Evolutionary conservation across 2,888 invertebrate genomes (phyloP).

Genomic region (Nudaria mundana): DNA sequence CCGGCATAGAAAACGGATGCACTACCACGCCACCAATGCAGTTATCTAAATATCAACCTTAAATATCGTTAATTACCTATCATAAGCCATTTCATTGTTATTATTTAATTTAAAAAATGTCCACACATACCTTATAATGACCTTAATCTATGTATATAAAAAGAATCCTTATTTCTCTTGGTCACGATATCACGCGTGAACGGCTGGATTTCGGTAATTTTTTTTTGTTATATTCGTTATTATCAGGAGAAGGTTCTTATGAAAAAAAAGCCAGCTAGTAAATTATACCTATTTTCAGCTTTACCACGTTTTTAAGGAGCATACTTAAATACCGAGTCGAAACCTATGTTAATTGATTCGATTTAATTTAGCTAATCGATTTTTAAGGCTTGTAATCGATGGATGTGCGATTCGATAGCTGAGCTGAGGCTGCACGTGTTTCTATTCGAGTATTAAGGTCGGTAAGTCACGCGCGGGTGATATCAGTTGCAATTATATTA

Average conservation of each 20-base stretch:
- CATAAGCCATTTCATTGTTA: background rate
- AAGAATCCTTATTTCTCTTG: too few species aligned
- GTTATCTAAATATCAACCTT: background rate
- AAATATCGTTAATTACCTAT: background rate
- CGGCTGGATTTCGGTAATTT: too few species aligned
- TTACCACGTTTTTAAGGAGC: too few species aligned
- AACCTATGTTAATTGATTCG: constrained; percentile 1
- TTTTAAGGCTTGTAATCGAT: background rate
- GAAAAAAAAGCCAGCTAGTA: too few species aligned
- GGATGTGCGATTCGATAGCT: background rate
- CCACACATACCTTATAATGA: too few species aligned
- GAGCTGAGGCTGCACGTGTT: constrained; percentile 9
- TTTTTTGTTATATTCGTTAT: too few species aligned
- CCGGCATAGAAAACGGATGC: too few species aligned
- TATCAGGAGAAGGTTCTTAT: too few species aligned
- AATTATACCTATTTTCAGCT: too few species aligned
- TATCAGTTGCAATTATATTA: constrained; percentile 43
- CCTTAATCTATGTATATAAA: too few species aligned
- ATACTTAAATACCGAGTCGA: constrained; percentile 1
- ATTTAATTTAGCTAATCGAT: background rate
- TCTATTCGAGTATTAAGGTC: constrained; percentile 57
- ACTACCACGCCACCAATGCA: too few species aligned
- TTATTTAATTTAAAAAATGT: background rate
- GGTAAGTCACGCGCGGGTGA: constrained; percentile 50
- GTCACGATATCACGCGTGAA: too few species aligned